Evolutionary conservation across 1,140 invertebrate genomes (phyloP).

Genomic region (Formica exsecta): DNA sequence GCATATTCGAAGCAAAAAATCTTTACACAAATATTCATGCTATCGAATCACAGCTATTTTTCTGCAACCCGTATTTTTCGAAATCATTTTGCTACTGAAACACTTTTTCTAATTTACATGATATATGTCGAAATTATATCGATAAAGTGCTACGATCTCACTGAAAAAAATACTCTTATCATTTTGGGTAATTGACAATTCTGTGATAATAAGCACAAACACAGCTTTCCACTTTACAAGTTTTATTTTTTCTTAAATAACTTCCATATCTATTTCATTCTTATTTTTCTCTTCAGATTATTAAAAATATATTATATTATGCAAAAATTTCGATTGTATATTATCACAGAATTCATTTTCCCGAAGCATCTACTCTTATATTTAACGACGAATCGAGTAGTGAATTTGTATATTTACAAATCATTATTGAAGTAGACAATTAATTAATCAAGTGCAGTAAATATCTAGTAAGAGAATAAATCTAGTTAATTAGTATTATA

Average conservation of each 20-base stretch:
- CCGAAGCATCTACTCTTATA: slow-evolving; percentile 20
- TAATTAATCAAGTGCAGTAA: slow-evolving; percentile 7
- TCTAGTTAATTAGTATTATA: slow-evolving; percentile 35
- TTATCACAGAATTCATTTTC: slow-evolving; percentile 63
- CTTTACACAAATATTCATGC: slow-evolving; percentile 49
- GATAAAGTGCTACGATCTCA: slow-evolving; percentile 26
- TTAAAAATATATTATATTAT: background rate
- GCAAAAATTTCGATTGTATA: slow-evolving; percentile 28
- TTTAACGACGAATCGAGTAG: slow-evolving; percentile 8
- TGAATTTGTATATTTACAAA: slow-evolving; percentile 17
- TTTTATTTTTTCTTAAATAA: slow-evolving; percentile 45
- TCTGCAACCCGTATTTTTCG: slow-evolving; percentile 43
- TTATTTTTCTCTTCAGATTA: background rate
- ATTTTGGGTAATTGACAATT: slow-evolving; percentile 56
- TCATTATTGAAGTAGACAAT: slow-evolving; percentile 39
- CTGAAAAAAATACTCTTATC: background rate
- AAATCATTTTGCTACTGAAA: slow-evolving; percentile 57
- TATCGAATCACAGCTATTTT: slow-evolving; percentile 40
- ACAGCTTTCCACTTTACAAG: background rate
- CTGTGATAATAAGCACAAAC: slow-evolving; percentile 73
- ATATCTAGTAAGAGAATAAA: slow-evolving; percentile 11
- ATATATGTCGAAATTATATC: slow-evolving; percentile 41
- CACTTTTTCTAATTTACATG: slow-evolving; percentile 55
- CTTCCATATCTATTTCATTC: background rate
- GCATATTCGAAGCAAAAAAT: slow-evolving; percentile 41